Evolutionary conservation across 2,888 invertebrate species (phyloP).

Genomic region (Ryuthela nishihirai): DNA sequence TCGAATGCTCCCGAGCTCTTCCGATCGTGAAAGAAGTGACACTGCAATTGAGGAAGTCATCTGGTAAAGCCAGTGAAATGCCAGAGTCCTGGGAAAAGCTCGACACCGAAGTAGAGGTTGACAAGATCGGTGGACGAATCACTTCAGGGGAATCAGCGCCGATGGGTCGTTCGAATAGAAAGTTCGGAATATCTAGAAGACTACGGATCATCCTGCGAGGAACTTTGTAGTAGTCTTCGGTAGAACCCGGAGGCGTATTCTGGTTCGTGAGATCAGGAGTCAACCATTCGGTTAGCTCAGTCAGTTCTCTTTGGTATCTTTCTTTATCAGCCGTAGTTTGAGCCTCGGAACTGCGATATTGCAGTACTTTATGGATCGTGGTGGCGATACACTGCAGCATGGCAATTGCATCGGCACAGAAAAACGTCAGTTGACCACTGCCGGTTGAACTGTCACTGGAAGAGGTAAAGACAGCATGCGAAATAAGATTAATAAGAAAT

Average conservation of each 20-base stretch:
- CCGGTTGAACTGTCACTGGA: conserved; percentile 39
- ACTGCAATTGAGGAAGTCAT: conserved; percentile 34
- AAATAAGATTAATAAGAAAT: too few species aligned
- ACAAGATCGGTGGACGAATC: neutral
- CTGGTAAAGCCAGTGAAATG: conserved; percentile 5
- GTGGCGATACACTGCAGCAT: conserved; percentile 23
- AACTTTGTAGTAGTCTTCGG: conserved; percentile 30
- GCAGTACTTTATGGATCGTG: conserved; percentile 27
- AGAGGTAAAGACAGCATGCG: too few species aligned
- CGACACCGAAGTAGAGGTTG: neutral
- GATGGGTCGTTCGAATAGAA: conserved; percentile 33
- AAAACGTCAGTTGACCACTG: conserved; percentile 22
- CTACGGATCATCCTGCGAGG: conserved; percentile 30
- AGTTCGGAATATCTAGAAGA: conserved; percentile 33
- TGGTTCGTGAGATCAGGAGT: neutral
- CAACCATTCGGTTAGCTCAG: conserved; percentile 21
- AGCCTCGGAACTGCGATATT: conserved; percentile 3
- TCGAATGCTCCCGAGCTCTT: conserved; percentile 20
- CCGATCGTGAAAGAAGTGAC: conserved; percentile 19
- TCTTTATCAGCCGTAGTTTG: conserved; percentile 10
- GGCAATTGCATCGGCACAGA: conserved; percentile 19
- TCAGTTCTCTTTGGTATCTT: conserved; percentile 23
- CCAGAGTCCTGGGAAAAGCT: conserved; percentile 17
- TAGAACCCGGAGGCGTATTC: neutral
- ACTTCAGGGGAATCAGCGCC: neutral